Evolutionary conservation across 2,797 vertebrate species (phyloP), one percentile per base, ranked within the genome.

Genomic region (Moxostoma hubbsi): DNA sequence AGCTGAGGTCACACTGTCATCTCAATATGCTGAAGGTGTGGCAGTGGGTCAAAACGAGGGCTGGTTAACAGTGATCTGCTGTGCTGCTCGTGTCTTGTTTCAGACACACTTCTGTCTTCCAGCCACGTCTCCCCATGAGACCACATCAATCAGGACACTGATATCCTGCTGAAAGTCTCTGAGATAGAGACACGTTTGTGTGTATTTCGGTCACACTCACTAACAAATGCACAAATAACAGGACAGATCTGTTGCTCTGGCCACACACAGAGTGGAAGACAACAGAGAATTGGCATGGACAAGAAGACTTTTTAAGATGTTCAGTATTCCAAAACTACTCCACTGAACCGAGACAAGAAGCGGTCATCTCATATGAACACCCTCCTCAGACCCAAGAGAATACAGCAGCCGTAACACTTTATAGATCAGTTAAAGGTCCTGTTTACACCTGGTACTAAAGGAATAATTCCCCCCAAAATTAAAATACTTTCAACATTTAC

Each of bases 101-200:
- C 75, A 77, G 18, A 46, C 10, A 7, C 2, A 9, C 15, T 51
- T 63, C 36, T 46, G n/a, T 46, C 58, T 12, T 46, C 78, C 55
- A 49, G 13, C 50, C 63, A 11, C 9, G 9, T 36, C 64, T 64
- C 45, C 51, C 53, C 58, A 64, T 65, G 53, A 70, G 75, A 53
- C 43, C 16, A n/a, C 47, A 81, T 78, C 70, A 74, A 54, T 74
- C 79, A 73, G 59, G 9, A 63, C 51, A 36, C 12, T 5, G 64
- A 77, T 83, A 78, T 65, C 64, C 74, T 77, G 64, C 70, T 81
- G 58, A 77, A 83, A 73, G 82, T 64, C 58, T 65, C 53, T 78
- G 4, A 15, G 15, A 46, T 47, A 47, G n/a, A 36, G 59, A 54
- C 66, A 77, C 12, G 12, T 24, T 24, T 24, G 10, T 55, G 67